A percentile compares a stretch with the other conserved stretches of the same genome.
These are phyloP conservation scores for Cyclopterus lumpus DNA, from an alignment of 2,797 vertebrate species.

Conservation along the genomic window DNA sequence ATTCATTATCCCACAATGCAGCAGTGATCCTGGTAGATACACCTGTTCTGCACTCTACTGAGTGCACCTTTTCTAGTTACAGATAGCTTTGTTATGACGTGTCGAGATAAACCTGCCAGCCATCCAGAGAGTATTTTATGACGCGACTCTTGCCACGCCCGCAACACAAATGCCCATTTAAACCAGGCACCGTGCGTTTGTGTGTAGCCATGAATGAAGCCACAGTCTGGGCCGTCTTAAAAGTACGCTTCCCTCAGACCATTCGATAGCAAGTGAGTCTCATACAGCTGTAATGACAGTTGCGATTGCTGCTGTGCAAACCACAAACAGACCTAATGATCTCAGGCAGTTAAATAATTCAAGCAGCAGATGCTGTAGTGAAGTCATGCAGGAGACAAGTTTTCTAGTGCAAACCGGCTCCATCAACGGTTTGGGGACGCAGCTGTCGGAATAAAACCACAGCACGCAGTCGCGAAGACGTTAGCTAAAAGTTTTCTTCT, in stretches of 20 bases:
- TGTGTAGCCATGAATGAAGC: conserved; percentile 21
- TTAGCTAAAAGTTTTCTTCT: conserved; percentile 46
- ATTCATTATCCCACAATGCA: neutral
- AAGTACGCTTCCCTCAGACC: conserved; percentile 7
- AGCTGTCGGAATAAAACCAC: conserved; percentile 29
- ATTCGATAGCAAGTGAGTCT: conserved; percentile 25
- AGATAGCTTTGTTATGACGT: neutral
- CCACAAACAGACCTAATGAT: conserved; percentile 62
- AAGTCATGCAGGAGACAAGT: conserved; percentile 47
- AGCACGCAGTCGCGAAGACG: neutral
- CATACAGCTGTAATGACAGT: conserved; percentile 43
- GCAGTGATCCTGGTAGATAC: neutral
- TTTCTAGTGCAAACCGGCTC: conserved; percentile 38
- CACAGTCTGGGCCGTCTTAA: neutral
- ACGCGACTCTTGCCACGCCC: neutral
- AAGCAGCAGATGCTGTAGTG: conserved; percentile 57
- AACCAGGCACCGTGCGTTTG: neutral
- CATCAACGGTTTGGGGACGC: conserved; percentile 34
- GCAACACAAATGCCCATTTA: neutral
- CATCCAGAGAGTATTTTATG: neutral
- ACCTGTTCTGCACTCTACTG: neutral
- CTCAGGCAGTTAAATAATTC: conserved; percentile 71
- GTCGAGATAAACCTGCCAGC: conserved; percentile 4
- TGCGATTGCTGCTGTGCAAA: conserved; percentile 41
- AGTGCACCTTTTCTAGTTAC: neutral